Evolutionary conservation across 2,113 vertebrate genomes (phyloP).

Genomic region (Thamnophis sirtalis): DNA sequence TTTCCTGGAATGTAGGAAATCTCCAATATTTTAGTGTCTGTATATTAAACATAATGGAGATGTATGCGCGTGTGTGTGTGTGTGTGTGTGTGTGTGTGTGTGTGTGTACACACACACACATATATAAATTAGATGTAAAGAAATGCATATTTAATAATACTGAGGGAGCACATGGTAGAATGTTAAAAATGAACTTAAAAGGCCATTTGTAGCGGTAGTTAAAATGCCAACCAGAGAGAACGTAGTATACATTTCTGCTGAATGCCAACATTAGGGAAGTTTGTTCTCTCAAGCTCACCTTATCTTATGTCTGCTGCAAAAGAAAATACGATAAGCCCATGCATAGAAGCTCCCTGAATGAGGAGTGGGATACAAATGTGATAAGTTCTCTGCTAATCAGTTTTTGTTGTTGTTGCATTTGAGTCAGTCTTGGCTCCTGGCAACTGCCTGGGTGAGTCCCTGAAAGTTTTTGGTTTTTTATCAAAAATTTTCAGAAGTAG

Average conservation of each 20-base stretch:
- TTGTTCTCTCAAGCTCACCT: neutral
- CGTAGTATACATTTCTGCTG: neutral
- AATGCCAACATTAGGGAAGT: too few relatives aligned
- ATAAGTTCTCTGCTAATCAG: neutral
- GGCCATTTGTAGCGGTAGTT: neutral
- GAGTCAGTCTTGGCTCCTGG: neutral
- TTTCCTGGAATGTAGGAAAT: neutral
- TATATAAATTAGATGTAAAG: neutral
- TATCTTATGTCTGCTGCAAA: neutral
- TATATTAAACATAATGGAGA: neutral
- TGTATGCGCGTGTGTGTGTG: too few relatives aligned
- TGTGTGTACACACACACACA: too few relatives aligned
- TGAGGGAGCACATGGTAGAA: neutral
- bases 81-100: too few relatives aligned
- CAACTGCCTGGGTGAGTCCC: neutral
- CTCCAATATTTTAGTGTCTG: neutral
- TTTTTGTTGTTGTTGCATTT: neutral
- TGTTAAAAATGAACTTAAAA: neutral
- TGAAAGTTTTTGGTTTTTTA: too few relatives aligned
- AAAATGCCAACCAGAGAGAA: neutral
- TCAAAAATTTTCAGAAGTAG: neutral
- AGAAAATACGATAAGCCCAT: neutral
- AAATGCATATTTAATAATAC: neutral
- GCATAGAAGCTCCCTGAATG: neutral
- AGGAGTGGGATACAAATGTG: neutral